Evolutionary conservation across 2,888 invertebrate species (phyloP).

Genomic region (Caenorhabditis doughertyi): DNA sequence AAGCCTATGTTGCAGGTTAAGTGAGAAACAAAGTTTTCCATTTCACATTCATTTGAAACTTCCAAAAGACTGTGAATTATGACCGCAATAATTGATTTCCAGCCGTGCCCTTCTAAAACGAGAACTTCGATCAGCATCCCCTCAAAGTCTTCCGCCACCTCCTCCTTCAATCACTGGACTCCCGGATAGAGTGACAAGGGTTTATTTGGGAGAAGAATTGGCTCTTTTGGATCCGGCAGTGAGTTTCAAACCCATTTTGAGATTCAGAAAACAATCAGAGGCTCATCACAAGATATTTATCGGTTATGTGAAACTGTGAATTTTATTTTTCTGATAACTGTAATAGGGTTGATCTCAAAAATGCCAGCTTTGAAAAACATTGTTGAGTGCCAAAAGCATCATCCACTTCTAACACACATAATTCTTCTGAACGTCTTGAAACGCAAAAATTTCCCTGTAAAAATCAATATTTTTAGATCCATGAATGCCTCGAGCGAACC

Average conservation of each 20-base stretch:
- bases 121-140: constrained; percentile 9
- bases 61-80: too few species aligned
- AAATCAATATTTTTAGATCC: constrained; percentile 48
- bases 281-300: too few species aligned
- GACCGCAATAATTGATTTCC: constrained; percentile 6
- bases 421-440: neutral
- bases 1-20: too few species aligned
- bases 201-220: constrained; percentile 72
- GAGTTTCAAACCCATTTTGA: too few species aligned
- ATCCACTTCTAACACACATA: too few species aligned
- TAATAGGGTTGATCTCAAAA: too few species aligned
- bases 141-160: constrained; percentile 18
- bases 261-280: too few species aligned
- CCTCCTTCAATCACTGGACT: constrained; percentile 31
- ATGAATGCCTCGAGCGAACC: constrained; percentile 61
- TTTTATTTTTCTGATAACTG: too few species aligned
- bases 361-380: too few species aligned
- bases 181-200: constrained; percentile 57
- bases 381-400: too few species aligned
- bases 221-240: constrained; percentile 69
- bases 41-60: neutral
- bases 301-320: too few species aligned
- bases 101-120: constrained; percentile 44
- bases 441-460: neutral
- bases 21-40: too few species aligned